A percentile compares a stretch with the other conserved stretches of the same genome.
phyloP scores from a whole-genome alignment of 2,797 vertebrate genomes.

The Heteromormyrus szaboi region DNA sequence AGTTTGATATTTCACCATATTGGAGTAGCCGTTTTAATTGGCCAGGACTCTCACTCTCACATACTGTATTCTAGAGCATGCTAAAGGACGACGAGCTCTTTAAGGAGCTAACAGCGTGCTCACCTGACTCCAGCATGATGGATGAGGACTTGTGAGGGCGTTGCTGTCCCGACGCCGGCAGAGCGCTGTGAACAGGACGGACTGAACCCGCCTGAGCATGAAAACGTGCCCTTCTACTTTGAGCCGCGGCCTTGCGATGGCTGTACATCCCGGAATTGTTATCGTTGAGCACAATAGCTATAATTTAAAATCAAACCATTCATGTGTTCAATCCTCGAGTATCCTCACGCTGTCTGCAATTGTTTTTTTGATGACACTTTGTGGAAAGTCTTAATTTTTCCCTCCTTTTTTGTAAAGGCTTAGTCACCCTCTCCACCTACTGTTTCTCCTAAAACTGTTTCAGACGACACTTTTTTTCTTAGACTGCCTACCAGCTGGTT shows the following conservation, averaged over 20 bases:
- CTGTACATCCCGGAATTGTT: slow-evolving; percentile 21
- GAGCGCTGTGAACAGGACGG: slow-evolving; percentile 49
- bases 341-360: not conserved
- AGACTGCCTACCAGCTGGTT: slow-evolving; percentile 70
- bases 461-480: slow-evolving; percentile 28
- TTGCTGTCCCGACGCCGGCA: not conserved
- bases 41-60: not conserved
- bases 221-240: slow-evolving; percentile 23
- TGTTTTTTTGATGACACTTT: not conserved
- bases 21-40: not conserved
- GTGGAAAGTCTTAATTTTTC: slow-evolving; percentile 9
- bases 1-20: not conserved
- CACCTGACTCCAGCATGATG: slow-evolving; percentile 77
- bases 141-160: slow-evolving; percentile 83
- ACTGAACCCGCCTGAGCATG: slow-evolving; percentile 43
- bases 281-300: slow-evolving; percentile 10
- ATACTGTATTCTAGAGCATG: slow-evolving; percentile 77
- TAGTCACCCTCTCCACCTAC: slow-evolving; percentile 28
- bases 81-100: slow-evolving; percentile 95
- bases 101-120: slow-evolving; percentile 72
- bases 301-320: not conserved
- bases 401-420: not conserved
- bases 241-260: slow-evolving; percentile 26
- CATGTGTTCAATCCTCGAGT: not conserved
- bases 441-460: slow-evolving; percentile 40